Base-by-base conservation (phyloP, 2,888 invertebrate genomes). In the Odontothrips loti region DNA sequence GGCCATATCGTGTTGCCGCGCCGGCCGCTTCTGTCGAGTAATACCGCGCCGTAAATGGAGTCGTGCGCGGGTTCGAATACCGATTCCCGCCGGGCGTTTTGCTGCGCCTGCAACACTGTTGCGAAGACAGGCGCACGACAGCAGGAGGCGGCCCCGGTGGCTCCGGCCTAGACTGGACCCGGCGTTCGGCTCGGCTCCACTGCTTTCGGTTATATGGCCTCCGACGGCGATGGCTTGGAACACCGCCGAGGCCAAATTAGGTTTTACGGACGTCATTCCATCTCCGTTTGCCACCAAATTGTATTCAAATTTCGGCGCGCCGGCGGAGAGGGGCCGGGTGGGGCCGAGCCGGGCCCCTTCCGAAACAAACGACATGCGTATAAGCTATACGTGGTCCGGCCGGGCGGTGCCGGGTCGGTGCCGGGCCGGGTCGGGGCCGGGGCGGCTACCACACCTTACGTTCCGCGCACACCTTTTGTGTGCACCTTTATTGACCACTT, bases 221-320 rank as follows among this genome's bases (percentile, higher is more conserved):
- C 68, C 68, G 68, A 43, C 51, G 6, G 48, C 48, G 12, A 48
- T 11, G 48, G 48, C 48, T 9, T 15, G 48, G 10, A 11, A 48
- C 48, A 15, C 10, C 48, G 48, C 10, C 48, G 58, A 2, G 58
- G 58, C 17, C 58, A 27, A 27, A 75, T 68, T n/a, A 23, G 23
- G 23, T n/a, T 68, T 68, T 68, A 68, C 68, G 68, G 68, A 27
- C 68, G 27, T 75, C 68, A 75, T 75, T 27, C 68, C 27, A 75
- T 75, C 68, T 27, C 68, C 68, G 68, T 75, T 75, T 75, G 68
- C 68, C 68, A 27, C 68, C 68, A 75, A 75, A 75, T 75, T 75
- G 68, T 75, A 75, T 75, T 75, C 68, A 75, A 75, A 75, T 75
- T 75, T 75, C 68, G 68, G 68, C 68, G 68, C 23, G 27, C 68